A percentile compares a stretch with the other conserved stretches of the same genome.
Evolutionary conservation across 2,888 invertebrate genomes (phyloP).

Genomic region (Chrysomela aeneicollis): DNA sequence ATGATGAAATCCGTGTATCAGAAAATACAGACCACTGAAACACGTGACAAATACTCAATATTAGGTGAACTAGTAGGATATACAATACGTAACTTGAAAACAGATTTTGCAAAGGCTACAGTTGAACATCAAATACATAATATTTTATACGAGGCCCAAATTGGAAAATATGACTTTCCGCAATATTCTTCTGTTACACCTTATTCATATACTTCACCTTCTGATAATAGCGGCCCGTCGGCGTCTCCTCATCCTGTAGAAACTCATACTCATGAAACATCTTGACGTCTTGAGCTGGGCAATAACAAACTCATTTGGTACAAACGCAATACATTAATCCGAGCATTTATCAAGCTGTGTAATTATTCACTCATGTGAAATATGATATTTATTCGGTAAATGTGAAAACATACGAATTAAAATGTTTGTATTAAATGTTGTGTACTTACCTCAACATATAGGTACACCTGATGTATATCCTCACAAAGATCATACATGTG

Average conservation of each 20-base stretch:
- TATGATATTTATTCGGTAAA: background rate
- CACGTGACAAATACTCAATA: conserved; percentile 11
- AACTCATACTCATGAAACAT: background rate
- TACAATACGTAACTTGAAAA: conserved; percentile 15
- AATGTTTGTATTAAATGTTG: background rate
- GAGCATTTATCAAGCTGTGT: background rate
- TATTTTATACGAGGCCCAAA: conserved; percentile 16
- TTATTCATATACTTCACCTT: background rate
- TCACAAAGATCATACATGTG: too few species aligned
- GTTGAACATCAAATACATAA: conserved; percentile 16
- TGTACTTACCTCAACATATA: conserved; percentile 12
- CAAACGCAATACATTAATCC: too few species aligned
- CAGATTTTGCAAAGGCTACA: conserved; percentile 10
- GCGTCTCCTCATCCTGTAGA: conserved; percentile 3
- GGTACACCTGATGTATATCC: too few species aligned
- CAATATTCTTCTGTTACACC: conserved; percentile 8
- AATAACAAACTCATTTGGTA: conserved; percentile 1
- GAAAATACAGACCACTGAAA: conserved; percentile 9
- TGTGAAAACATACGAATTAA: background rate
- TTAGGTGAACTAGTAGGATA: conserved; percentile 13
- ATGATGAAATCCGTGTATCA: conserved; percentile 1
- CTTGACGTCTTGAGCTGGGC: background rate
- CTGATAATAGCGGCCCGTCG: background rate
- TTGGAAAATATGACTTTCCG: conserved; percentile 10
- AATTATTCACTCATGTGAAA: too few species aligned